Base-by-base conservation (phyloP, 2,888 invertebrate species). In the Xylota segnis region DNA sequence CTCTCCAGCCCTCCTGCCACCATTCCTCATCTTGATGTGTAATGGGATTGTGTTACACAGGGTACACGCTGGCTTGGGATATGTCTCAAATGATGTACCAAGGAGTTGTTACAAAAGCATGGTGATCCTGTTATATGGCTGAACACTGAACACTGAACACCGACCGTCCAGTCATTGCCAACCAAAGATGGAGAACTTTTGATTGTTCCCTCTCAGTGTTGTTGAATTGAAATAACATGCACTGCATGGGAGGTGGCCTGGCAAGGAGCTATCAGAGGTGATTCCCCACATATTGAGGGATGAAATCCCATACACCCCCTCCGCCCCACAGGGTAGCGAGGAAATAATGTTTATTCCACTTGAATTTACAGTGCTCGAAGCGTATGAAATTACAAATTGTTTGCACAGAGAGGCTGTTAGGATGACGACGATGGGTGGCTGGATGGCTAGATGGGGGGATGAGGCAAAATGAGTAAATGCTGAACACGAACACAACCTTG, bases 31-130 rank as follows among this genome's bases (percentile, higher is more conserved):
- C 63, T 54, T 27, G 45, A 52, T 65, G 63, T 84, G 63, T 81
- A 84, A 81, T 70, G 70, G 81, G 68, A 43, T 71, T 71, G 58
- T 81, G 70, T 81, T 59, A 66, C 68, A 70, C n/a, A 59, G 58
- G 18, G 34, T 54, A 32, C 54, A 54, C 37, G 29, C n/a, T 40
- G 9, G 10, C 45, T 45, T n/a, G 54, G 61, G 47, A 56, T 32
- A 34, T 70, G 37, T 50, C 43, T 40, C 45, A 34, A 68, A 68
- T 68, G 68, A 59, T 34, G 40, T 61, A 37, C 34, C 37, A 52
- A 52, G 40, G 45, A 63, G 5, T 37, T 66, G 34, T 34, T n/a
- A 45, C 65, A 40, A 43, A 0, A n/a, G 40, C 10, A 56, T 14
- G 18, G 9, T 12, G 16, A 32, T 47, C n/a, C 9, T 56, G 5